Evolutionary conservation across 2,797 vertebrate genomes (phyloP).

Genomic region (Melanotaenia boesemani): DNA sequence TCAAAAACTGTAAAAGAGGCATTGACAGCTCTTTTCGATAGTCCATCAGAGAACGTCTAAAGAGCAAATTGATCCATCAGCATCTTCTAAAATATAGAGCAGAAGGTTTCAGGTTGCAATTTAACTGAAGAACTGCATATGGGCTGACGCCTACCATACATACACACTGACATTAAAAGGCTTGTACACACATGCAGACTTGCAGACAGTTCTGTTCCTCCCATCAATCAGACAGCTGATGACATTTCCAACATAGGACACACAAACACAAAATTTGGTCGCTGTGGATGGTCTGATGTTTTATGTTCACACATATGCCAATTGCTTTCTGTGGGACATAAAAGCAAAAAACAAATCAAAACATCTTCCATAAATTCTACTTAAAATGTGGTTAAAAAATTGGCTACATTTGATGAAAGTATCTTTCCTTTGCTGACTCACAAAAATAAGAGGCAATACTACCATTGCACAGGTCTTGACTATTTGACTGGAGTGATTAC

Average conservation of each 20-base stretch:
- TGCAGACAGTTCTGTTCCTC: conserved; percentile 2
- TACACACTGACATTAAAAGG: conserved; percentile 1
- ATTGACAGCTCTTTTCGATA: neutral
- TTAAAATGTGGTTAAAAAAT: conserved; percentile 21
- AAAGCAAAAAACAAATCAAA: conserved; percentile 35
- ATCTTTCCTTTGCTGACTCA: neutral
- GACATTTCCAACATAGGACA: conserved; percentile 60
- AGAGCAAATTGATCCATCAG: conserved; percentile 34
- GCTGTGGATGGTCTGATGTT: conserved; percentile 63
- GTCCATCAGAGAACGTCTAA: neutral
- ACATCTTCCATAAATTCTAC: conserved; percentile 17
- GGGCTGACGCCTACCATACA: conserved; percentile 4
- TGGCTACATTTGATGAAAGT: neutral
- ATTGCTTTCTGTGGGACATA: conserved; percentile 18
- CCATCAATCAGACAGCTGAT: conserved; percentile 41
- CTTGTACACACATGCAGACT: neutral
- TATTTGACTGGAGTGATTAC: conserved; percentile 45
- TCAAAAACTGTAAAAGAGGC: no score
- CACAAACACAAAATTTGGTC: conserved; percentile 19
- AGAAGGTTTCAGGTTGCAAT: neutral
- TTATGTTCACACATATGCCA: conserved; percentile 40
- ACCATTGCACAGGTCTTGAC: conserved; percentile 31
- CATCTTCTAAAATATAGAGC: conserved; percentile 17
- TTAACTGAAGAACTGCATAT: conserved; percentile 7
- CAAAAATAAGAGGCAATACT: neutral